These are phyloP conservation scores for Hemistola chrysoprasaria DNA, from an alignment of 2,888 invertebrate species.

Conservation along the genomic window DNA sequence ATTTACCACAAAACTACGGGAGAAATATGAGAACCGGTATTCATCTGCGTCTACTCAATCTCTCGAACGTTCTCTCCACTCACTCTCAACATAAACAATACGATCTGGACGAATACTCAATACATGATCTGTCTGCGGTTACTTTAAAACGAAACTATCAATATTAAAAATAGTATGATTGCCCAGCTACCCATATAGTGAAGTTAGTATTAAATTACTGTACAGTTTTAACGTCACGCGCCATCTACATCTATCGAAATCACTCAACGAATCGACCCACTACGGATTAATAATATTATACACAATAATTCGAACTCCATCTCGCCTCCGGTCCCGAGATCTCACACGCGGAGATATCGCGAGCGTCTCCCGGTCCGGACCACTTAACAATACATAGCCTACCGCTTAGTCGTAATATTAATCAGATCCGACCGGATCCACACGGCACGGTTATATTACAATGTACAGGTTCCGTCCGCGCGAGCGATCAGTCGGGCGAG, in stretches of 20 bases:
- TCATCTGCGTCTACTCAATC: conserved; percentile 46
- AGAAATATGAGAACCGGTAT: conserved; percentile 33
- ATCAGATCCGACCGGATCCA: conserved; percentile 58
- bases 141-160: conserved; percentile 61
- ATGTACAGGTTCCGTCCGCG: conserved; percentile 34
- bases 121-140: conserved; percentile 62
- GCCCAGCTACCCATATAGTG: conserved; percentile 80
- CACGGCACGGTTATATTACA: conserved; percentile 36
- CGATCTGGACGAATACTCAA: conserved; percentile 55
- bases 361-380: too few relatives aligned
- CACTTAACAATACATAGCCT: conserved; percentile 65
- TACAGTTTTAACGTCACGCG: conserved; percentile 69
- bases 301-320: conserved; percentile 40
- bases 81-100: conserved; percentile 52
- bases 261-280: conserved; percentile 50
- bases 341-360: conserved; percentile 40
- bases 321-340: conserved; percentile 30
- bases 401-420: conserved; percentile 70
- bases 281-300: conserved; percentile 47
- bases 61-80: conserved; percentile 40
- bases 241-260: conserved; percentile 66
- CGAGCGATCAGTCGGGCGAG: conserved; percentile 24
- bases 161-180: conserved; percentile 77
- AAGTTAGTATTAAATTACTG: conserved; percentile 78
- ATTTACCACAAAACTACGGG: conserved; percentile 23